Base-by-base conservation (phyloP, 2,113 vertebrate genomes). In the zebrafish (Danio rerio) region DNA sequence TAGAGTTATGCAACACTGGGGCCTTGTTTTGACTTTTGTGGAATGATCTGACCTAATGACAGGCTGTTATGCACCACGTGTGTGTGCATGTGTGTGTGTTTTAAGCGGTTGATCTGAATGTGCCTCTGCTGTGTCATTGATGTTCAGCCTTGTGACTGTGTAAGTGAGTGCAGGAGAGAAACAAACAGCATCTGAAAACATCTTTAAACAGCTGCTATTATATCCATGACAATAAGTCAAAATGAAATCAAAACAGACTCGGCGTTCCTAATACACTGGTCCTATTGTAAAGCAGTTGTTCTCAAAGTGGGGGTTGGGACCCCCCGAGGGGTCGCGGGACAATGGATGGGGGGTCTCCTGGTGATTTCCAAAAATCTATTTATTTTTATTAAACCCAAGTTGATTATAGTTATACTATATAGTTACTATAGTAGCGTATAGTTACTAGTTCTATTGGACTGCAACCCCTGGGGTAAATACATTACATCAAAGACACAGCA, bases 21-120 rank as follows among this genome's bases (percentile, higher is more conserved):
- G 84, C 72, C 49, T 77, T 61, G 58, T 86, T 65, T 68, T 68
- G 63, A 59, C 70, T 71, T 78, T 72, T 78, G 65, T 83, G 65
- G 71, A 66, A 53, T 45, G 86, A 55, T 21, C 53, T 55, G 52
- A 49, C 7, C 31, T 12, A 50, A 70, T 55, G 40, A 72, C 18
- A 69, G 20, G 21, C 43, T 80, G 12, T 9, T 52, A 55, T 20
- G 80, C 69, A 72, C 66, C 70, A 50, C 15, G 11, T 43, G 47
- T 4, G 52, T 65, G 47, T 75, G 50, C 72, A 61, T 80, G 63
- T 68, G 47, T 75, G 50, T 77, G 68, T 80, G 63, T 68, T 11
- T 43, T 45, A 2, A 18, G 9, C 16, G 8, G n/a, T 66, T 45
- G 16, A 72, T 16, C 69, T 58, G 53, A 45, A 18, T 58, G 4